A percentile compares a stretch with the other conserved stretches of the same genome.
These are phyloP conservation scores for Leptonema lineaticorne DNA, from an alignment of 1,140 invertebrate species.

Conservation along the genomic window DNA sequence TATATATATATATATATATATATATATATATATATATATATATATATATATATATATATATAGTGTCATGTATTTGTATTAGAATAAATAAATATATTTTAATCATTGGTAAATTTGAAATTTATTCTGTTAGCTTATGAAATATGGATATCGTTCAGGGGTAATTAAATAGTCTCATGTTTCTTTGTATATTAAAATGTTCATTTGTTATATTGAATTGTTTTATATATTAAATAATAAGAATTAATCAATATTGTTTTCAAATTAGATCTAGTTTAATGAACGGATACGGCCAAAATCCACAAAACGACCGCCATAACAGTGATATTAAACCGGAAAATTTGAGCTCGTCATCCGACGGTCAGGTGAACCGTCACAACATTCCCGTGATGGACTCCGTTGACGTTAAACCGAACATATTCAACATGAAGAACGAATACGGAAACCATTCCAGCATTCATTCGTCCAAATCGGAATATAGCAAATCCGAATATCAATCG, in stretches of 20 bases:
- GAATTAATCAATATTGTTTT: background rate
- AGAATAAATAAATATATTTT: no score
- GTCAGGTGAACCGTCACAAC: constrained; percentile 28
- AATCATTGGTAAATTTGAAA: no score
- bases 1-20: no score
- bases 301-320: constrained; percentile 49
- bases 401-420: constrained; percentile 55
- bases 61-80: no score
- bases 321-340: constrained; percentile 56
- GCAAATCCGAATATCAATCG: constrained; percentile 31
- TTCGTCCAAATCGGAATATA: constrained; percentile 33
- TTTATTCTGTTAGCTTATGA: no score
- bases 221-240: background rate
- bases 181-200: background rate
- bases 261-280: constrained; percentile 50
- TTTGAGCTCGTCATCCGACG: constrained; percentile 44
- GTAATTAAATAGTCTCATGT: no score
- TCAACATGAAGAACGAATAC: constrained; percentile 54
- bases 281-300: constrained; percentile 50
- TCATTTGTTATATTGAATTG: background rate
- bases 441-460: constrained; percentile 49
- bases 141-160: no score
- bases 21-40: no score
- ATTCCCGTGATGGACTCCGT: constrained; percentile 46
- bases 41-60: no score